A percentile compares a stretch with the other conserved stretches of the same genome.
Conservation (phyloP, 1,140 invertebrate genomes). For the Drosophila yakuba region DNA sequence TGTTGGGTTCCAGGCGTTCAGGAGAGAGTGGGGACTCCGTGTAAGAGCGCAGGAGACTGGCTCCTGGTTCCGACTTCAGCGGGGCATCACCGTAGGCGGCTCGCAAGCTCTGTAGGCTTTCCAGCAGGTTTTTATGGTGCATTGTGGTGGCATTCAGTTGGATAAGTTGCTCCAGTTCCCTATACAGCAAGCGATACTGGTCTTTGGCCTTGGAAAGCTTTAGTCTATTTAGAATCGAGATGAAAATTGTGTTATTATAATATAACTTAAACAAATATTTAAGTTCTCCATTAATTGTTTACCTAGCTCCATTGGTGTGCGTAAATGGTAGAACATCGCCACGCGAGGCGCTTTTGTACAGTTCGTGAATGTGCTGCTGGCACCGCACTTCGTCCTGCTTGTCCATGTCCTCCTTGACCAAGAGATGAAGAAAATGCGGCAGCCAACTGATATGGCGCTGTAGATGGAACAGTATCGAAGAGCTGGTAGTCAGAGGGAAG, state of each 20-base stretch:
- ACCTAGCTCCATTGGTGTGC: conserved; percentile 86
- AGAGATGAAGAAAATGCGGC: conserved; percentile 91
- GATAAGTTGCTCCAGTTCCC: conserved; percentile 94
- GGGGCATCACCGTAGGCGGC: conserved; percentile 84
- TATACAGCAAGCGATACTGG: conserved; percentile 95
- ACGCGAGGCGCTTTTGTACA: conserved; percentile 93
- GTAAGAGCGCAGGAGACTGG: conserved; percentile 86
- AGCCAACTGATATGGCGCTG: conserved; percentile 91
- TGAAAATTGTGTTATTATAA: not conserved
- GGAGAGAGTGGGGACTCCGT: conserved; percentile 94
- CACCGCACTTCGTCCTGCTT: conserved; percentile 95
- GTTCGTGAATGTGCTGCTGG: conserved; percentile 93
- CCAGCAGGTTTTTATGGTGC: conserved; percentile 91
- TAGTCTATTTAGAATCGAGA: conserved; percentile 7
- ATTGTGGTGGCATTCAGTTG: conserved; percentile 88
- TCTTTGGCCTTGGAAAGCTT: conserved; percentile 88
- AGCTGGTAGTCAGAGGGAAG: conserved; percentile 92
- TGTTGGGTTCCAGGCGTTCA: conserved; percentile 85
- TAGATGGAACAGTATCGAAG: conserved; percentile 92
- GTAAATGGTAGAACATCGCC: conserved; percentile 91
- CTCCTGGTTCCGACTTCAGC: conserved; percentile 87
- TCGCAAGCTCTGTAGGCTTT: conserved; percentile 92
- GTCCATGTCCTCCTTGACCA: conserved; percentile 93
- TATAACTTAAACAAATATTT: not conserved
- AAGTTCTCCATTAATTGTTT: conserved; percentile 23